These are phyloP conservation scores for Thunnus thynnus DNA, from an alignment of 2,113 vertebrate species.

Conservation along the genomic window DNA sequence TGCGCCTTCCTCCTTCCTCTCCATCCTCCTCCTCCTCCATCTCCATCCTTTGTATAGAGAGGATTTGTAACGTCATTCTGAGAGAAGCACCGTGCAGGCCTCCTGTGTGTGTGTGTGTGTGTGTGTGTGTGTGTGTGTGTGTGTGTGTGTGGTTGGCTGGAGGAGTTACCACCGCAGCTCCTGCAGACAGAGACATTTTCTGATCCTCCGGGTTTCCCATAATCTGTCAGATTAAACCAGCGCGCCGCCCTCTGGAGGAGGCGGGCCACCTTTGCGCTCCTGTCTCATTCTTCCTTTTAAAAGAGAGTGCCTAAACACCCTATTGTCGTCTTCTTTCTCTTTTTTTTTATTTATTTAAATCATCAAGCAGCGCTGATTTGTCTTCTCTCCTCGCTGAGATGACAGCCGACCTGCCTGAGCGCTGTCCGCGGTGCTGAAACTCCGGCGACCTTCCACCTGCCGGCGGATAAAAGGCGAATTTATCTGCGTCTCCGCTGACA, in stretches of 20 bases:
- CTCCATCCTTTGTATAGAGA: constrained; percentile 45
- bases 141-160: constrained; percentile 11
- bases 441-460: constrained; percentile 49
- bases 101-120: not conserved
- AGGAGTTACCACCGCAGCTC: constrained; percentile 34
- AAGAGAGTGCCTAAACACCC: no score
- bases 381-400: not conserved
- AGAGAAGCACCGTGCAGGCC: not conserved
- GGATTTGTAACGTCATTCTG: constrained; percentile 35
- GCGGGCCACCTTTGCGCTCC: constrained; percentile 23
- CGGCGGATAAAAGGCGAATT: not conserved
- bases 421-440: constrained; percentile 31
- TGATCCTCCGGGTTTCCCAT: constrained; percentile 12
- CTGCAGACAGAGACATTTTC: constrained; percentile 53
- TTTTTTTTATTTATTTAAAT: not conserved
- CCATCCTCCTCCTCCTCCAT: constrained; percentile 33
- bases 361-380: not conserved
- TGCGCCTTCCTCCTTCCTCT: constrained; percentile 3
- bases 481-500: not conserved
- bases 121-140: not conserved
- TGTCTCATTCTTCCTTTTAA: not conserved
- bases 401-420: not conserved
- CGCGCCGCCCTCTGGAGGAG: constrained; percentile 3
- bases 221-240: constrained; percentile 28
- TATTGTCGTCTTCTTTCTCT: not conserved